Conservation (phyloP, 1,140 invertebrate species). For the Drosophila lacertosa region DNA sequence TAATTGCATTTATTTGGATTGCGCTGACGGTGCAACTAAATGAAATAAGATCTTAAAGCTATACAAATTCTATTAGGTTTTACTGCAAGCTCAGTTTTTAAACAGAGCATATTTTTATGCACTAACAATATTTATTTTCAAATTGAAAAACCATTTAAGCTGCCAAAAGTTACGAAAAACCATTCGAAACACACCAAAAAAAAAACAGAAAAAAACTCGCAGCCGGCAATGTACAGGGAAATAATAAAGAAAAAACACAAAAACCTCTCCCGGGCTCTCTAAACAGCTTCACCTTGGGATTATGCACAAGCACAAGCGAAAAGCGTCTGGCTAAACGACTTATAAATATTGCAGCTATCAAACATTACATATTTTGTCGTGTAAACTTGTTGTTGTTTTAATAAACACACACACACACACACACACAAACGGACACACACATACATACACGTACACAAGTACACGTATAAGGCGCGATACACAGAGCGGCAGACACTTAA, state of each 20-base stretch:
- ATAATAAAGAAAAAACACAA: neutral
- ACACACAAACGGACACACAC: constrained; percentile 17
- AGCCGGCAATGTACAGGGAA: constrained; percentile 2
- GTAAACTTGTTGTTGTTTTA: constrained; percentile 30
- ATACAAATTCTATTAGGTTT: too few relatives aligned
- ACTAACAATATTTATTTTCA: too few relatives aligned
- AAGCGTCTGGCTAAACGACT: constrained; percentile 24
- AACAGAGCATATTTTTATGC: too few relatives aligned
- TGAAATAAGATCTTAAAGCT: constrained; percentile 1
- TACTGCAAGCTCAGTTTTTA: too few relatives aligned
- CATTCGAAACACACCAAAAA: constrained; percentile 1
- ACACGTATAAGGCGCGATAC: neutral
- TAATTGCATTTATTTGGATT: constrained; percentile 56
- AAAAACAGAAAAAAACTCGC: constrained; percentile 4
- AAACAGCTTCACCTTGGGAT: constrained; percentile 39
- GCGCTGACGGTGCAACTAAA: constrained; percentile 6
- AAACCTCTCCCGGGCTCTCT: constrained; percentile 3
- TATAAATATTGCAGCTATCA: constrained; percentile 36
- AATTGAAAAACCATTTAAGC: neutral
- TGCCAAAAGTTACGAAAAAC: neutral
- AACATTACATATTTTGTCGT: constrained; percentile 41
- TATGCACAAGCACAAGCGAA: constrained; percentile 31
- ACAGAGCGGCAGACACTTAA: constrained; percentile 24
- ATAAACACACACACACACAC: constrained; percentile 11
- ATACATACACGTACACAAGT: constrained; percentile 5